Base-by-base conservation (phyloP, 2,888 invertebrate genomes). In the Cephus nigrinus region DNA sequence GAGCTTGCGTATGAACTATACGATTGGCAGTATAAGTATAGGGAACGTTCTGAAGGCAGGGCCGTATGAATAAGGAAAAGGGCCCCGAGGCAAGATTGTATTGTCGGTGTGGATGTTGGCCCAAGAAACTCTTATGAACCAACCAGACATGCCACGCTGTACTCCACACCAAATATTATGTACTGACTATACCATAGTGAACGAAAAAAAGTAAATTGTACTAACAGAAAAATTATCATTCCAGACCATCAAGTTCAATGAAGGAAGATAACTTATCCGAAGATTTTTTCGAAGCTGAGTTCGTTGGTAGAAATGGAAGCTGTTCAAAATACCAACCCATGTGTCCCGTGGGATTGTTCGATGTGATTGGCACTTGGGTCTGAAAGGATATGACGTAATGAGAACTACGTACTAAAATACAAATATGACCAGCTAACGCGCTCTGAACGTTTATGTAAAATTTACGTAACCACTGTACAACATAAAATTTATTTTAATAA, bases 191-290 rank as follows among this genome's bases (percentile, higher is more conserved):
- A 55, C 23, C 9, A 23, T 23, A 55, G 55, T 55, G 0, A 23
- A 55, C 23, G 9, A 55, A 9, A 23, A 40, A 55, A 55, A 23
- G 15, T 55, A 55, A 23, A 23, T 15, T 9, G 2, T 55, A 55
- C 2, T 23, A 55, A 55, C 23, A 55, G 23, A 55, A 55, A 23
- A 40, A 23, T 9, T 23, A 55, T 55, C 78, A 82, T 92, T 92
- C 33, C 91, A 95, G 95, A n/a, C 95, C 94, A 69, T 94, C 94
- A 76, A 92, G 93, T 32, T 94, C 95, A 23, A 91, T 92, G 79
- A 92, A 92, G 88, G 93, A 94, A 80, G 91, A 92, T 76, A 91
- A 92, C 76, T 85, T 94, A 79, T 92, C 93, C 31, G 92, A 93
- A 78, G 92, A 90, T 79, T 93, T 93, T 85, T 93, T 93, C 84